Conservation (phyloP, 2,888 invertebrate species). For the Epistrophe grossulariae region DNA sequence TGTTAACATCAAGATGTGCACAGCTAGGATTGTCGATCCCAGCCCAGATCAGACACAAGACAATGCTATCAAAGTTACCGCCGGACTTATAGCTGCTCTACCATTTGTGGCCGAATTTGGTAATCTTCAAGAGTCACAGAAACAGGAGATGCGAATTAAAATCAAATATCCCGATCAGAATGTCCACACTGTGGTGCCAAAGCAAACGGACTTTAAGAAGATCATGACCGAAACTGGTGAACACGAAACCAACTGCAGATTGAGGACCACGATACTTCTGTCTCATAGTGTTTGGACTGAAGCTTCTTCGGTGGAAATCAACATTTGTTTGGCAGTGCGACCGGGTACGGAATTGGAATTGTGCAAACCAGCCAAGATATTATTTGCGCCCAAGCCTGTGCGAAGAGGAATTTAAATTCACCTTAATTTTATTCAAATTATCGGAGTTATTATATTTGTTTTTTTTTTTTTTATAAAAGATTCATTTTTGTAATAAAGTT, state of each 20-base stretch:
- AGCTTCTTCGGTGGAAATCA: conserved; percentile 94
- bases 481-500: not conserved
- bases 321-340: conserved; percentile 91
- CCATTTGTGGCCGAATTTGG: conserved; percentile 94
- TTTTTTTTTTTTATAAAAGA: not conserved
- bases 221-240: conserved; percentile 86
- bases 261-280: conserved; percentile 93
- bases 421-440: not conserved
- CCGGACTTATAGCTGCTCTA: conserved; percentile 94
- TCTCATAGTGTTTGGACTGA: conserved; percentile 96
- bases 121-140: conserved; percentile 89
- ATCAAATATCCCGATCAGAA: conserved; percentile 96
- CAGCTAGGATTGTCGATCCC: conserved; percentile 93
- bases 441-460: not conserved
- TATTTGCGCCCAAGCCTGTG: conserved; percentile 94
- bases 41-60: conserved; percentile 91
- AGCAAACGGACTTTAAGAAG: conserved; percentile 90
- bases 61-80: conserved; percentile 94
- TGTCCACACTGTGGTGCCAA: conserved; percentile 92
- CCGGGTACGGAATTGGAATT: conserved; percentile 89
- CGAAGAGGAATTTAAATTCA: conserved; percentile 89
- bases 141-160: conserved; percentile 90
- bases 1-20: conserved; percentile 90
- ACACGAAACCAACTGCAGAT: conserved; percentile 85
- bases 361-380: conserved; percentile 93